phyloP scores from a whole-genome alignment of 1,140 invertebrate species.

The Pseudomyrmex sp. region DNA sequence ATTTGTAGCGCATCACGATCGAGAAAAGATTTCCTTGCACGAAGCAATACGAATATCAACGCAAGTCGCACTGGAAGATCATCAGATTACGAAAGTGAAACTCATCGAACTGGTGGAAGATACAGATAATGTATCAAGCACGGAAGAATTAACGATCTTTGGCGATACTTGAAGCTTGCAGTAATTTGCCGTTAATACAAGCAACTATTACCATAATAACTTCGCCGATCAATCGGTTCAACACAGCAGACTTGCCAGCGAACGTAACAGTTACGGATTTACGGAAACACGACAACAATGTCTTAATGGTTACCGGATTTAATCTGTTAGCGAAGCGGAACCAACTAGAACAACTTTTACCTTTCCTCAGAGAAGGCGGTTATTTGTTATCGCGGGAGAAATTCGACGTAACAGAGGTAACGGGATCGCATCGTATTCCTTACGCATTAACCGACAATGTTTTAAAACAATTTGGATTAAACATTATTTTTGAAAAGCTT shows the following conservation, averaged over 20 bases:
- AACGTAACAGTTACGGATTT: conserved; percentile 88
- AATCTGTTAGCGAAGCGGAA: conserved; percentile 71
- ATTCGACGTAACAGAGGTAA: neutral
- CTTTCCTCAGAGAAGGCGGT: conserved; percentile 80
- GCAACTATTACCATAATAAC: conserved; percentile 85
- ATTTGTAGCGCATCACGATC: conserved; percentile 87
- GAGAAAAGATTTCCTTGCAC: conserved; percentile 70
- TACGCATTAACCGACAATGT: conserved; percentile 49
- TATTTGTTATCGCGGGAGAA: conserved; percentile 84
- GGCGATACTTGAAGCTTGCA: conserved; percentile 86
- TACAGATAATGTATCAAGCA: conserved; percentile 80
- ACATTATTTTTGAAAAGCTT: conserved; percentile 76
- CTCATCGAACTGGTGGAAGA: conserved; percentile 88
- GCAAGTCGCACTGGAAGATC: conserved; percentile 93
- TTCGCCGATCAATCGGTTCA: conserved; percentile 76
- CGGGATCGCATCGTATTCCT: too few relatives aligned
- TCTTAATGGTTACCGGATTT: conserved; percentile 86
- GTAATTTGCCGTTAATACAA: conserved; percentile 88
- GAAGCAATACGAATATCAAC: conserved; percentile 86
- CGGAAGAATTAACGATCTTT: conserved; percentile 83
- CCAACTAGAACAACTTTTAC: conserved; percentile 72
- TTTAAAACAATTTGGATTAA: conserved; percentile 69
- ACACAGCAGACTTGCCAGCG: conserved; percentile 83
- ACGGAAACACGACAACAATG: conserved; percentile 86
- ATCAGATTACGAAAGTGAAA: conserved; percentile 88